These are phyloP conservation scores for Drosophila colorata DNA, from an alignment of 2,888 invertebrate genomes.

Conservation along the genomic window DNA sequence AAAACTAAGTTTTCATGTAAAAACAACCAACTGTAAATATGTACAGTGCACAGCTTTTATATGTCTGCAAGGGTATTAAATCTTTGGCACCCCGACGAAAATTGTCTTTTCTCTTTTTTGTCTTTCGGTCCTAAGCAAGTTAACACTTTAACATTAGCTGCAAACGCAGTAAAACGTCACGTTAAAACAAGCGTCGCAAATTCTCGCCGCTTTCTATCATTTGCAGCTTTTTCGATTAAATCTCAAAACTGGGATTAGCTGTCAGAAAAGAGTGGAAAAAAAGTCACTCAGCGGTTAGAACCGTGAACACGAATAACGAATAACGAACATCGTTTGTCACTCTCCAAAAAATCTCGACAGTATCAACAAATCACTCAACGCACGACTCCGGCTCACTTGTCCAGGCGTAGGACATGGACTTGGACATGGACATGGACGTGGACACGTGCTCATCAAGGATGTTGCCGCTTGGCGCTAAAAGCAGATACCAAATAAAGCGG, in stretches of 20 bases:
- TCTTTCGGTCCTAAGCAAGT: too few species aligned
- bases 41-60: too few species aligned
- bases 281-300: conserved; percentile 13
- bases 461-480: neutral
- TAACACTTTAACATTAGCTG: neutral
- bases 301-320: conserved; percentile 27
- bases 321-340: conserved; percentile 59
- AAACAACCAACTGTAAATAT: too few species aligned
- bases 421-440: conserved; percentile 22
- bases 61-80: too few species aligned
- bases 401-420: conserved; percentile 30
- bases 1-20: too few species aligned
- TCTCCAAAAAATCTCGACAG: conserved; percentile 46
- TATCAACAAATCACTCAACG: conserved; percentile 57
- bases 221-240: conserved; percentile 1
- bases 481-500: neutral
- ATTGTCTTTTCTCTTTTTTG: too few species aligned
- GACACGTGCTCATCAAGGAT: conserved; percentile 43
- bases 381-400: conserved; percentile 24
- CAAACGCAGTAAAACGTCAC: neutral
- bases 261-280: conserved; percentile 1
- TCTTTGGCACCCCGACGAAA: too few species aligned
- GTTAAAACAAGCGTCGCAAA: too few species aligned
- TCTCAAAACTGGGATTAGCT: conserved; percentile 9
- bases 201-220: neutral